Conservation (phyloP, 2,113 vertebrate genomes). For the Notothenia coriiceps region DNA sequence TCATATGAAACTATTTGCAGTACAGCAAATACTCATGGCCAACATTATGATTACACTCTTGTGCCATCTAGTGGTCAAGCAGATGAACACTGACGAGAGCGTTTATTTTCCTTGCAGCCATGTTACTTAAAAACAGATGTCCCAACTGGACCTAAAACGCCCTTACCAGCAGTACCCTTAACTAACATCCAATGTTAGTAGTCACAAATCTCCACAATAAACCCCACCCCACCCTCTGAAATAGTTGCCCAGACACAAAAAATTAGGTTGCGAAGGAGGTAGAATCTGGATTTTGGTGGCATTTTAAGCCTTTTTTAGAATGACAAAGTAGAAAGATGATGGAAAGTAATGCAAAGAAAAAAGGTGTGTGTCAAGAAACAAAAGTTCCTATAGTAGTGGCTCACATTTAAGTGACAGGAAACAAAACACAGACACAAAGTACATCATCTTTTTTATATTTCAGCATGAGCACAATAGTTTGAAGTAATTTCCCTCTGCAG, state of each 20-base stretch:
- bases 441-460: background rate
- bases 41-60: background rate
- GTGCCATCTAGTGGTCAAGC: constrained; percentile 50
- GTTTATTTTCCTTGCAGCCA: background rate
- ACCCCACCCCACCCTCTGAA: background rate
- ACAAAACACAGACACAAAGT: background rate
- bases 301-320: background rate
- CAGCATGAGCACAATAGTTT: constrained; percentile 4
- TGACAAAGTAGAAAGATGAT: background rate
- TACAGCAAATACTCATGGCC: background rate
- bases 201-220: background rate
- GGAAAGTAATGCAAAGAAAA: background rate
- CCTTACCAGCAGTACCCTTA: background rate
- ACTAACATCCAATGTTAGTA: background rate
- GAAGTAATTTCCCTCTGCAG: background rate
- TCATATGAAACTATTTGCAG: constrained; percentile 24
- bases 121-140: background rate
- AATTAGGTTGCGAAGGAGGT: background rate
- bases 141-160: background rate
- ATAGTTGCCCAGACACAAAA: background rate
- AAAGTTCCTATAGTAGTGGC: background rate
- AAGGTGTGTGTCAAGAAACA: background rate
- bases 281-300: background rate
- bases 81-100: background rate
- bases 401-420: background rate